Base-by-base conservation (phyloP, 2,797 vertebrate genomes). In the Sebastes diaconus region DNA sequence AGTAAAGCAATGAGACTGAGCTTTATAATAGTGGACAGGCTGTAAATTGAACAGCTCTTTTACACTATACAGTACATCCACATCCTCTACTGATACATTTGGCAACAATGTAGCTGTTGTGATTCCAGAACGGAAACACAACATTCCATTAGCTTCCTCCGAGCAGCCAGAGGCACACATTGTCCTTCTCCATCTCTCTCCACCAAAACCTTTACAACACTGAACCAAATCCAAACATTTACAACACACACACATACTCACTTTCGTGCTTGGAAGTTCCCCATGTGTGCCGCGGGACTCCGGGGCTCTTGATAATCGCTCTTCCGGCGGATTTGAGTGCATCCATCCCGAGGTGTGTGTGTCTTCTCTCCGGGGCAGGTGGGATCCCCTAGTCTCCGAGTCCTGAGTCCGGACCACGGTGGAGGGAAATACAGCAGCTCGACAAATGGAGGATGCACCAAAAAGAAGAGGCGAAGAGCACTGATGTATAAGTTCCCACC, bases 261-360 rank as follows among this genome's bases (percentile, higher is more conserved):
- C 97, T 97, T 84, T 97, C 96, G 75, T 97, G 97, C 82, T 96
- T 97, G 34, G 96, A 95, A 88, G 96, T 94, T 89, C 97, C 96
- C 95, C 96, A 96, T 84, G 96, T 95, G 92, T 97, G 97, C 29
- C 97, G 94, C 86, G 96, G 96, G 30, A 97, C 96, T 87, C 96
- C 96, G 4, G 97, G 97, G 92, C 97, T 97, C 93, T 97, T 96
- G 86, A 97, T 96, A 3, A 98, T 97, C 0, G 97, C 97, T 81
- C 96, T 97, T 4, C 97, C 97, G 79, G 97, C 97, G 57, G 97
- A 97, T 92, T 97, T 96, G 83, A 98, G 88, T 32, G 96, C 97
- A 69, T 98, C 97, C 97, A 98, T 98, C 84, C 84, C 88, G 86
- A 83, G 90, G 88, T 81, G 89, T 77, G 88, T 80, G 89, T 77